Percentiles rank a stretch among this genome's conserved stretches.
phyloP scores from a whole-genome alignment of 1,140 invertebrate species.

The Thaumatotibia leucotreta region DNA sequence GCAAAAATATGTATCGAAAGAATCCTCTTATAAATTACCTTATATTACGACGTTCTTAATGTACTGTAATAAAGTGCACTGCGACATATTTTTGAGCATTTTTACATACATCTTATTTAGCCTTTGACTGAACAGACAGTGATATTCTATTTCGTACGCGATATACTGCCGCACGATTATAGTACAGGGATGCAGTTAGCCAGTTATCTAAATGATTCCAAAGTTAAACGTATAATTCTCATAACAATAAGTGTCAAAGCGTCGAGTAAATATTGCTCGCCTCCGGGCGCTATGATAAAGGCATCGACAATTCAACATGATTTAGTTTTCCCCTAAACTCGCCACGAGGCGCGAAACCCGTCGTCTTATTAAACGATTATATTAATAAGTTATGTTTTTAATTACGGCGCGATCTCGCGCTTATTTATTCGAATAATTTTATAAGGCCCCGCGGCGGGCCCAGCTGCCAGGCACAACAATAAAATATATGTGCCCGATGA shows the following conservation, averaged over 20 bases:
- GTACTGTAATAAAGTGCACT: too few relatives aligned
- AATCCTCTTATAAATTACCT: too few relatives aligned
- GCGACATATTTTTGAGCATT: too few relatives aligned
- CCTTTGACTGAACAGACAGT: too few relatives aligned
- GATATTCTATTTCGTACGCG: too few relatives aligned
- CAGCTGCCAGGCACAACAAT: conserved; percentile 51
- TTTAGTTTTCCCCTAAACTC: conserved; percentile 8
- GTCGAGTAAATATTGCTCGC: not conserved
- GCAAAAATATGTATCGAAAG: too few relatives aligned
- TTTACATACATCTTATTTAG: too few relatives aligned
- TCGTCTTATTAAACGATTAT: conserved; percentile 67
- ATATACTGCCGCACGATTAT: too few relatives aligned
- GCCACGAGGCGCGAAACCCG: conserved; percentile 56
- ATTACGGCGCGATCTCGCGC: conserved; percentile 58
- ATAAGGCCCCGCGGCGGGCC: conserved; percentile 64
- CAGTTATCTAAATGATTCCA: not conserved
- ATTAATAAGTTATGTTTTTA: conserved; percentile 73
- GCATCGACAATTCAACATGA: not conserved
- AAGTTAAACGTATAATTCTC: not conserved
- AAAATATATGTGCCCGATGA: conserved; percentile 65
- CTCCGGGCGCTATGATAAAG: not conserved
- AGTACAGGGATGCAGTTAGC: not conserved
- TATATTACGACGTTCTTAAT: too few relatives aligned
- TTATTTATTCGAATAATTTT: conserved; percentile 74
- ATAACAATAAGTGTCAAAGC: not conserved